Percentiles rank a stretch among this genome's conserved stretches.
These are phyloP conservation scores for Mus caroli DNA, from an alignment of 2,797 vertebrate genomes.

Conservation along the genomic window DNA sequence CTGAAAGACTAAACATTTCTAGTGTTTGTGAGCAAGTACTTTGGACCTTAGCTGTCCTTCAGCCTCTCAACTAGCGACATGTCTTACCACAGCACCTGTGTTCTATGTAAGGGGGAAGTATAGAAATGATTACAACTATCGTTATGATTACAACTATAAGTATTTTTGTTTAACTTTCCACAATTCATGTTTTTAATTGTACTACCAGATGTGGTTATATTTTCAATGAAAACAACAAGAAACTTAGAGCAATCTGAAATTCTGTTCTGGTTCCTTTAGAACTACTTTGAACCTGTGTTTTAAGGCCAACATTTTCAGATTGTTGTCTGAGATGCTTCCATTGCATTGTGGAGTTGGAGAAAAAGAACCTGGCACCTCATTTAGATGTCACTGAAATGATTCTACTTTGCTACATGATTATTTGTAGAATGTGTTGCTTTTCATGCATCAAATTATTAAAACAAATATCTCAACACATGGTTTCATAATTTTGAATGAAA, in stretches of 20 bases:
- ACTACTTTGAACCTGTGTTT: constrained; percentile 77
- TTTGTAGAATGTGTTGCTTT: constrained; percentile 75
- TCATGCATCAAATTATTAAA: constrained; percentile 82
- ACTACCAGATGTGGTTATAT: constrained; percentile 83
- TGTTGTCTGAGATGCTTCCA: constrained; percentile 78
- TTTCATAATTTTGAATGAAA: constrained; percentile 85
- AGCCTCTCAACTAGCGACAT: constrained; percentile 57
- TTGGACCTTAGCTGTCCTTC: constrained; percentile 75
- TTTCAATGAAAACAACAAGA: constrained; percentile 86
- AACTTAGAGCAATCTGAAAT: constrained; percentile 84
- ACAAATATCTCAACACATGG: constrained; percentile 82
- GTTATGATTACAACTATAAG: constrained; percentile 74
- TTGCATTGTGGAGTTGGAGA: constrained; percentile 74
- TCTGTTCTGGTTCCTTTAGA: constrained; percentile 87
- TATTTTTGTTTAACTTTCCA: constrained; percentile 70
- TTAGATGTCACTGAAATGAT: constrained; percentile 81
- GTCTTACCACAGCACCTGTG: constrained; percentile 70
- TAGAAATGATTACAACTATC: no score
- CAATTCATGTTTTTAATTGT: constrained; percentile 86
- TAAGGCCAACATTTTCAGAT: constrained; percentile 81
- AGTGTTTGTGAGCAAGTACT: constrained; percentile 82
- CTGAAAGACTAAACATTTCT: constrained; percentile 90
- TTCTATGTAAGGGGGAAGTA: constrained; percentile 65
- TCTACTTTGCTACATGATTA: constrained; percentile 78
- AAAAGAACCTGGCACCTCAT: constrained; percentile 65